A percentile compares a stretch with the other conserved stretches of the same genome.
phyloP scores from a whole-genome alignment of 2,888 invertebrate genomes.

The Agapetus fuscipes region DNA sequence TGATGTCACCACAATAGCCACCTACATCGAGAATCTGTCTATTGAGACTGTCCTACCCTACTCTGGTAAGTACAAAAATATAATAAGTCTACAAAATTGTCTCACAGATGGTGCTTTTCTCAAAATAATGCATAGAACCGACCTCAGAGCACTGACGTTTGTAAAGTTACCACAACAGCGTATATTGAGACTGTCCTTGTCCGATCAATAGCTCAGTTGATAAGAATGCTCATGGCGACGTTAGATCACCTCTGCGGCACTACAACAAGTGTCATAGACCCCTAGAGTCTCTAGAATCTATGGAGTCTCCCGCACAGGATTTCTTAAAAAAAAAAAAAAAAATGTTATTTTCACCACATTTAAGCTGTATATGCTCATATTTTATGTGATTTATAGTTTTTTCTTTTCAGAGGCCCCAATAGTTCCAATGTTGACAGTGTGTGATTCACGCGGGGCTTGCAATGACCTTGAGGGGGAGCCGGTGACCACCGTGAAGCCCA shows the following conservation, averaged over 20 bases:
- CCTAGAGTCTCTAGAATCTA: too few species aligned
- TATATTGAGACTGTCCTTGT: too few species aligned
- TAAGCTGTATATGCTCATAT: too few species aligned
- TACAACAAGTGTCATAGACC: too few species aligned
- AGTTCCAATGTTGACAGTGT: conserved; percentile 13
- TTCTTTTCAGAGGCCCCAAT: conserved; percentile 14
- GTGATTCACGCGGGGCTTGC: conserved; percentile 17
- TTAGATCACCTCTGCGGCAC: too few species aligned
- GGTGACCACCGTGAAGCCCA: conserved; percentile 3
- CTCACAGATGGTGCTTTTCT: background rate
- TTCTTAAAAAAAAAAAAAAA: too few species aligned
- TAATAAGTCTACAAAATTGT: background rate
- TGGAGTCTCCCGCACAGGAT: too few species aligned
- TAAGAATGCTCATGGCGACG: too few species aligned
- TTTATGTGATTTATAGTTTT: too few species aligned
- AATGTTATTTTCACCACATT: too few species aligned
- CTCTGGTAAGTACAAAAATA: conserved; percentile 9
- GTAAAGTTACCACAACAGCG: too few species aligned
- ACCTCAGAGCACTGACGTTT: background rate
- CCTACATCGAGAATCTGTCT: conserved; percentile 12
- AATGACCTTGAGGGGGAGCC: conserved; percentile 9
- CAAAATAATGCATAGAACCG: background rate
- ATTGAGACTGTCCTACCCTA: conserved; percentile 17
- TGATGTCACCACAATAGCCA: conserved; percentile 8
- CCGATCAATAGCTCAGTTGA: too few species aligned